Evolutionary conservation across 2,888 invertebrate genomes (phyloP), one percentile per base, ranked within the genome.

Genomic region (Dromius quadrimaculatus): DNA sequence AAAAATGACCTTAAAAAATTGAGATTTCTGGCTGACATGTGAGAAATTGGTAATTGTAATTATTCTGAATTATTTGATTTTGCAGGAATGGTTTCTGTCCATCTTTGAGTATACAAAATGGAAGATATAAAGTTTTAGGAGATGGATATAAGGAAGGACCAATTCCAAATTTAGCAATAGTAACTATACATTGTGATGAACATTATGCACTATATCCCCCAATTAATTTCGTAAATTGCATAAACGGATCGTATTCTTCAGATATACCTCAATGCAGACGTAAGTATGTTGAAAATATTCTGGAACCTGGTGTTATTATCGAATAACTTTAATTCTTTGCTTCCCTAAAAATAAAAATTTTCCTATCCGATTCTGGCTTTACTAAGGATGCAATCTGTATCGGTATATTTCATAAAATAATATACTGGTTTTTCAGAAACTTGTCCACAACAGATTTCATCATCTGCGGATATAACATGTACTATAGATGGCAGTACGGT

Each of bases 401-500:
- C n/a, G n/a, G n/a, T n/a, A n/a, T n/a, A n/a, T 34, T 34, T 34
- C 20, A 20, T 36, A 15, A n/a, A 32, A 9, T 62, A 1, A 13
- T 13, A 15, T 41, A 23, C 34, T 9, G 2, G 20, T 47, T 45
- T 71, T 68, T 11, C 19, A 72, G 72, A 1, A 43, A 66, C 71
- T 28, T 72, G 72, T 57, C 22, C 50, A 13, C 41, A 38, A 36
- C 22, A 59, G 6, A 32, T 61, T 1, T 66, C 72, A 6, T 23
- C 23, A 23, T 38, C 65, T 13, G 61, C 71, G 6, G 45, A 66
- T 41, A 47, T 71, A 0, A 34, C 36, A 11, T 72, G 72, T 13
- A 59, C 28, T n/a, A 13, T 28, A 9, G 38, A 59, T 32, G 54
- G 59, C 8, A 66, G 13, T 22, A 2, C 3, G 0, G 23, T 62